Percentiles rank a stretch among this genome's conserved stretches.
Evolutionary conservation across 2,888 invertebrate species (phyloP).

Genomic region (Zhuqinia jingwanae): DNA sequence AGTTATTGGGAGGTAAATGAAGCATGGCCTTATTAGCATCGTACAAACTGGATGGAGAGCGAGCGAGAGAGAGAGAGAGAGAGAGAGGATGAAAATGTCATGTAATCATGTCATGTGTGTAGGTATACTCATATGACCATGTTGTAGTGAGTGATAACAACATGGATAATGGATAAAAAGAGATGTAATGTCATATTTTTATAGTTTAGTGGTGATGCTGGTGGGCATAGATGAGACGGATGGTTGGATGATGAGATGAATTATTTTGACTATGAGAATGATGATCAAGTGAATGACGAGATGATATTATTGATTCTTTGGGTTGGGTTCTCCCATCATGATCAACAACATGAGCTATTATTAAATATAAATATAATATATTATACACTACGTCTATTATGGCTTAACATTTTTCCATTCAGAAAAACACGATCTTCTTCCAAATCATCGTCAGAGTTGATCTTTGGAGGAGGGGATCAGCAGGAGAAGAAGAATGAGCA

Average conservation of each 20-base stretch:
- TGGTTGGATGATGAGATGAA: neutral
- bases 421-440: conserved; percentile 6
- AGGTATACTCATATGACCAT: neutral
- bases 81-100: conserved; percentile 25
- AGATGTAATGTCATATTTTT: conserved; percentile 9
- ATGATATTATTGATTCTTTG: neutral
- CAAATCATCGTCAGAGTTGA: conserved; percentile 17
- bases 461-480: conserved; percentile 57
- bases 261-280: neutral
- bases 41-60: neutral
- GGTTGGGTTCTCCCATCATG: conserved; percentile 8
- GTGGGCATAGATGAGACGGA: neutral
- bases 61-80: neutral
- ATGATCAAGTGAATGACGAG: neutral
- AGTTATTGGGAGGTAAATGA: conserved; percentile 8
- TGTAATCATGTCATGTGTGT: conserved; percentile 29
- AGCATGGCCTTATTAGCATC: conserved; percentile 11
- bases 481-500: conserved; percentile 46
- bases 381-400: too few relatives aligned
- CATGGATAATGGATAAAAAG: neutral
- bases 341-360: neutral
- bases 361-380: neutral
- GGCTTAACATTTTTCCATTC: neutral
- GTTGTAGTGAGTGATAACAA: neutral
- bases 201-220: neutral